A percentile compares a stretch with the other conserved stretches of the same genome.
These are phyloP conservation scores for Microtus richardsoni DNA, from an alignment of 2,113 vertebrate genomes.

Conservation along the genomic window DNA sequence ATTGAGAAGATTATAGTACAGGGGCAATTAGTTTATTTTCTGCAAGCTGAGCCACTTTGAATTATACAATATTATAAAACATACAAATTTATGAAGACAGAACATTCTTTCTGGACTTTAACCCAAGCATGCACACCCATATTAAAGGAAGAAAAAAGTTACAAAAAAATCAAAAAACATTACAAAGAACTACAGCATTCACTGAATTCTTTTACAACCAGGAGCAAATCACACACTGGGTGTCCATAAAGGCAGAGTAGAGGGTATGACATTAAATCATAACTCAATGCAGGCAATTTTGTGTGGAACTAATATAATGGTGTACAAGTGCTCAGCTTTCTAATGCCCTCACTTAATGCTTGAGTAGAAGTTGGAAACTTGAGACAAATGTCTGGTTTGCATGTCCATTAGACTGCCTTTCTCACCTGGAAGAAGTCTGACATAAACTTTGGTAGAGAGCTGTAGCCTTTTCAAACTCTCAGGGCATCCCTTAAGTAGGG, in stretches of 20 bases:
- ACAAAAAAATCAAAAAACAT: neutral
- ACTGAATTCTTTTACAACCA: neutral
- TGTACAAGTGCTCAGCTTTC: neutral
- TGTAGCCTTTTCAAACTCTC: neutral
- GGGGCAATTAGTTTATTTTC: slow-evolving; percentile 76
- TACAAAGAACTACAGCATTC: neutral
- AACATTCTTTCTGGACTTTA: slow-evolving; percentile 47
- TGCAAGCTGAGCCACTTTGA: slow-evolving; percentile 44
- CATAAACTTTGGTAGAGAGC: neutral
- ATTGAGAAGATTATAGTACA: slow-evolving; percentile 71
- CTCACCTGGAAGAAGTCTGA: slow-evolving; percentile 6
- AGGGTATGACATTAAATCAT: slow-evolving; percentile 54
- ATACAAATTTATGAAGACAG: slow-evolving; percentile 51
- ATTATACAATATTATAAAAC: slow-evolving; percentile 57
- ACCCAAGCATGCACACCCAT: neutral
- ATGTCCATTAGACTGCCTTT: neutral
- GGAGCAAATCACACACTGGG: neutral
- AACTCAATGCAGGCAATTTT: slow-evolving; percentile 45
- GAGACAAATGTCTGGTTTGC: slow-evolving; percentile 55
- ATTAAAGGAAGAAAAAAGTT: neutral
- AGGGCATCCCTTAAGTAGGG: neutral
- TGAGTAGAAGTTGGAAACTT: slow-evolving; percentile 28
- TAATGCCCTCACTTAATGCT: slow-evolving; percentile 31
- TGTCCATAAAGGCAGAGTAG: slow-evolving; percentile 39
- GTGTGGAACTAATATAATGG: slow-evolving; percentile 19